Base-by-base conservation (phyloP, 2,888 invertebrate species). In the Dynastes maya region DNA sequence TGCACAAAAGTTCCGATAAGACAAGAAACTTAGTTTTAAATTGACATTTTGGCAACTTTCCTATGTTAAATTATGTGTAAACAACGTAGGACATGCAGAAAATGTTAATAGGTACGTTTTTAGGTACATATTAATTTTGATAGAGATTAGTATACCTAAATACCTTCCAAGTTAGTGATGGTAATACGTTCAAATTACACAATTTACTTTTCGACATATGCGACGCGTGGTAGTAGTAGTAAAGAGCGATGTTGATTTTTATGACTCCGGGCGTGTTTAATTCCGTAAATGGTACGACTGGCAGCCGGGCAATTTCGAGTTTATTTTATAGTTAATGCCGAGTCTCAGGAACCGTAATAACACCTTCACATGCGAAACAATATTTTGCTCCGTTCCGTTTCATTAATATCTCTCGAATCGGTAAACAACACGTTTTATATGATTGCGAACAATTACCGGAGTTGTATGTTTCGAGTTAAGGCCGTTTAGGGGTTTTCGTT, bases 301-400 rank as follows among this genome's bases (percentile, higher is more conserved):
- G 55, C 58, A 55, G 58, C 6, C 58, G 11, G 22, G 71, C 37
- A 37, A 58, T 71, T 71, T 71, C 71, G 37, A 55, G 9, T 58
- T 71, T 55, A 71, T 71, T 71, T 71, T 58, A 71, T 16, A 58
- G 37, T 13, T 71, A 55, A 68, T 51, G 29, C 29, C 29, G 13
- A 8, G 70, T 53, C 70, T 70, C 70, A 13, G 70, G n/a, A 32
- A 58, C 22, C 55, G n/a, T 71, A 71, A 71, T 71, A 71, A 71
- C 71, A 71, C 71, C 71, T 71, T 71, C 71, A 51, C 71, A 71
- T 71, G 71, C 55, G 71, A 71, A 71, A 71, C 71, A 71, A 71
- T 71, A 71, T 71, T 71, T 71, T 71, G 8, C 45, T 45, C 11
- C 58, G 58, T 71, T 71, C 58, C 58, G 55, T 71, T 71, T 71